A percentile compares a stretch with the other conserved stretches of the same genome.
Evolutionary conservation across 2,888 invertebrate species (phyloP).

Genomic region (Tinea pellionella): DNA sequence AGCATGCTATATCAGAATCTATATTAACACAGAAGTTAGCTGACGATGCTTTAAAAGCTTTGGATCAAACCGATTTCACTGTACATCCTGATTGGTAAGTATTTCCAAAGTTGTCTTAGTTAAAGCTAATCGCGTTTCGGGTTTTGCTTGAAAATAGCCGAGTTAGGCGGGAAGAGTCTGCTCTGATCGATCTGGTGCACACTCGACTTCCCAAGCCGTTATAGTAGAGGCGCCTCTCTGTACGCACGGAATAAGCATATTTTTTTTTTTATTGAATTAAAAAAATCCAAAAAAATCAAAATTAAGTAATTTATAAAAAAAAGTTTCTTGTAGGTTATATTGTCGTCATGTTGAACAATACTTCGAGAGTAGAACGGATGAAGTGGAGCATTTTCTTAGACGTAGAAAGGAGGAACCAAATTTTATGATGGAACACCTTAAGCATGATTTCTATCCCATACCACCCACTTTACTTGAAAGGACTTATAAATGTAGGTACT

Average conservation of each 20-base stretch:
- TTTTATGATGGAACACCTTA: slow-evolving; percentile 43
- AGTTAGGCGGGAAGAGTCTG: too few relatives aligned
- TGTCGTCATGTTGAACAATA: slow-evolving; percentile 53
- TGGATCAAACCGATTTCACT: slow-evolving; percentile 41
- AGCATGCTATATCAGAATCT: slow-evolving; percentile 33
- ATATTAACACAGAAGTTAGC: slow-evolving; percentile 43
- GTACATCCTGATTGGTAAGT: slow-evolving; percentile 56
- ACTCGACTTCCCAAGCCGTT: background rate
- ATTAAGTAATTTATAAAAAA: too few relatives aligned
- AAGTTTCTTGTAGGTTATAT: slow-evolving; percentile 37
- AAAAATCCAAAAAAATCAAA: too few relatives aligned
- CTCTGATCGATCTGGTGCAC: too few relatives aligned
- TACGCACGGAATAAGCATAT: too few relatives aligned
- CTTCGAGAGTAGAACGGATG: slow-evolving; percentile 40
- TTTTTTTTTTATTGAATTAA: too few relatives aligned
- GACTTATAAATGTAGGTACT: slow-evolving; percentile 48
- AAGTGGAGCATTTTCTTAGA: slow-evolving; percentile 45
- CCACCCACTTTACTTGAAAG: slow-evolving; percentile 39
- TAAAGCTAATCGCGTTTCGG: too few relatives aligned
- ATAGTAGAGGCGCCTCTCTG: background rate
- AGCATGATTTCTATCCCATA: slow-evolving; percentile 41
- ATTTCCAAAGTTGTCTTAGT: too few relatives aligned
- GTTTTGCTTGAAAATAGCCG: too few relatives aligned
- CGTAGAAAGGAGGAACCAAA: slow-evolving; percentile 44
- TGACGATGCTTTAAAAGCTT: slow-evolving; percentile 34